Evolutionary conservation across 2,888 invertebrate genomes (phyloP), one percentile per base, ranked within the genome.

Genomic region (Drosophila nr. fundita): DNA sequence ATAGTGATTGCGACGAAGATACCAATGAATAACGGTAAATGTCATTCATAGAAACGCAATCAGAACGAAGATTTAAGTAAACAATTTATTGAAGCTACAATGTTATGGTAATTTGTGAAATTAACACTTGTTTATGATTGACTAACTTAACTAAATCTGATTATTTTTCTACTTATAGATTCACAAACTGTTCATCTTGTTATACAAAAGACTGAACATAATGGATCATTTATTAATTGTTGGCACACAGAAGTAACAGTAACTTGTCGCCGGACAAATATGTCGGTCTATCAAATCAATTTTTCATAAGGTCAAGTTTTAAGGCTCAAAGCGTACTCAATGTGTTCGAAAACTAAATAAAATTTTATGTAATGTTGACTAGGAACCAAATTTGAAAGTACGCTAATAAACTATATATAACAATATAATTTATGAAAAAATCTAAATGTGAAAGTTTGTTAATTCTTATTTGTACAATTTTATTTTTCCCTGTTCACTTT

Each of bases 321-420:
- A 73, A 69, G 60, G 68, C 68, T 83, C 32, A 68, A 82, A 70
- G 50, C 68, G 66, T 69, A 55, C 67, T 80, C 53, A 76, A 75
- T 82, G 71, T 89, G 84, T 78, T 83, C 73, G 55, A 78, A 53
- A 73, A 71, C 68, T 67, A 71, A 66, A 60, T 73, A 70, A 89
- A 88, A 87, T 85, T 67, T 60, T 68, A 75, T 84, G 85, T 83
- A 78, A 64, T 65, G 49, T 54, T 32, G 27, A 62, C 32, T 76
- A 71, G 73, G 48, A 71, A 76, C 66, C 34, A 80, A 78, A 78
- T 68, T 80, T 68, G 40, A 68, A 59, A 65, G 77, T 80, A 80
- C 40, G 42, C 50, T 27, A 55, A 78, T 76, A 76, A 71, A 76
- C 76, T 50, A 67, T 49, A 40, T 64, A 36, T 61, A 34, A 59